These are phyloP conservation scores for Crossaster papposus DNA, from an alignment of 53 echinoderm and acorn worm species.

Conservation along the genomic window DNA sequence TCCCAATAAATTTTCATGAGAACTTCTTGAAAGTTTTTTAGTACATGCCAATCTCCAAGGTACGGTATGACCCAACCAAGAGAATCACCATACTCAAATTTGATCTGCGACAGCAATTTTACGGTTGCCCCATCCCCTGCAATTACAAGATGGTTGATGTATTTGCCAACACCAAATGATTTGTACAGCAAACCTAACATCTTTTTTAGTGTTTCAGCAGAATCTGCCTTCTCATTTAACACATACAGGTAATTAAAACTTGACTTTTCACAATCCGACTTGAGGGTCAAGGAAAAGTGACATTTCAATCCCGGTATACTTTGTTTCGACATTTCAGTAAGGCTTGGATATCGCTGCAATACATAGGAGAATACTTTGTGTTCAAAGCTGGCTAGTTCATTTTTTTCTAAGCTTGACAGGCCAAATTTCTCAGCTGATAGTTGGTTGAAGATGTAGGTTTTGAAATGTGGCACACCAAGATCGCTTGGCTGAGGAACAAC, in stretches of 20 bases:
- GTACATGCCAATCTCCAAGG: slow-evolving; percentile 61
- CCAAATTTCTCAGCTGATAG: background rate
- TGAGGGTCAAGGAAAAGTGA: background rate
- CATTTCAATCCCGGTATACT: slow-evolving; percentile 35
- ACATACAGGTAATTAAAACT: slow-evolving; percentile 23
- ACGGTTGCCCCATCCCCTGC: slow-evolving; percentile 59
- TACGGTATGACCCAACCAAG: slow-evolving; percentile 54
- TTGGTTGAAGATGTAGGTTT: background rate
- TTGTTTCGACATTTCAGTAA: background rate
- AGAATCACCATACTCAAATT: slow-evolving; percentile 45
- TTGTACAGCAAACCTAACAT: slow-evolving; percentile 10
- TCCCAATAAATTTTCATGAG: slow-evolving; percentile 70
- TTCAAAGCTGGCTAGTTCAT: background rate
- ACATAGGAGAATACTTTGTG: background rate
- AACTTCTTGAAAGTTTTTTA: slow-evolving; percentile 52
- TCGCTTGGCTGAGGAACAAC: background rate
- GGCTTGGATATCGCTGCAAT: slow-evolving; percentile 5
- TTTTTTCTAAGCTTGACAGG: background rate
- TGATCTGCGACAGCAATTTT: slow-evolving; percentile 24
- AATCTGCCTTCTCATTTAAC: slow-evolving; percentile 38
- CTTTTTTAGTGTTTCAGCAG: slow-evolving; percentile 40
- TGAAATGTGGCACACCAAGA: background rate
- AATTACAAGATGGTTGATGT: slow-evolving; percentile 43
- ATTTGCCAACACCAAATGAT: slow-evolving; percentile 17
- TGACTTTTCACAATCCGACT: background rate